Evolutionary conservation across 2,797 vertebrate genomes (phyloP).

Genomic region (Decapterus maruadsi): DNA sequence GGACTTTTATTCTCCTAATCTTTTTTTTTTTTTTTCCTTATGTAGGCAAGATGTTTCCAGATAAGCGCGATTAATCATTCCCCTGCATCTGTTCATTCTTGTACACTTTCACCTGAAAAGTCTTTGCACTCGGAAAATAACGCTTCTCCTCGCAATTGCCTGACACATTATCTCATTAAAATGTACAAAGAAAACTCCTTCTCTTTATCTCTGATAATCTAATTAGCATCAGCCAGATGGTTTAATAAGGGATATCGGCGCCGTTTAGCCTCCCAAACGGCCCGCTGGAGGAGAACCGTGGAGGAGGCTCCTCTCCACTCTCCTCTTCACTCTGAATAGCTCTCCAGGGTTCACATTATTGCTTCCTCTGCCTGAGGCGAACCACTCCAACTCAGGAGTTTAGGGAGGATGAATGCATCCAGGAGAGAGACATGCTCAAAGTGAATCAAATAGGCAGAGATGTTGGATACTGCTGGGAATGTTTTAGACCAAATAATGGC

Average conservation of each 20-base stretch:
- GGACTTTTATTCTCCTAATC: conserved; percentile 60
- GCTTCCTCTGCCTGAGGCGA: conserved; percentile 89
- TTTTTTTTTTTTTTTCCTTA: conserved; percentile 68
- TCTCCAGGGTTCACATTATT: conserved; percentile 90
- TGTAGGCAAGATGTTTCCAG: conserved; percentile 83
- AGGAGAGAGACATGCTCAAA: conserved; percentile 84
- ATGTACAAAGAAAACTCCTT: conserved; percentile 91
- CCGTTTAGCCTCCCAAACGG: conserved; percentile 89
- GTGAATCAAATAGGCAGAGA: conserved; percentile 84
- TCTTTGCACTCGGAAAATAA: conserved; percentile 76
- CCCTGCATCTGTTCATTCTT: conserved; percentile 81
- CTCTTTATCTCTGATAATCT: conserved; percentile 91
- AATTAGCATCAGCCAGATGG: conserved; percentile 92
- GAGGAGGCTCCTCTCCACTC: conserved; percentile 82
- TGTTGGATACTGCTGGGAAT: conserved; percentile 84
- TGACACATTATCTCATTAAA: conserved; percentile 91
- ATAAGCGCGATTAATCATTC: conserved; percentile 86
- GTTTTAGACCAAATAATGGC: conserved; percentile 85
- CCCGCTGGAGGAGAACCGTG: conserved; percentile 85
- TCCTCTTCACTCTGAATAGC: conserved; percentile 85
- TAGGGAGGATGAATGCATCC: conserved; percentile 87
- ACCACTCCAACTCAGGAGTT: conserved; percentile 85
- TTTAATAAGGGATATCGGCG: conserved; percentile 90
- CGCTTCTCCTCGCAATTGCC: conserved; percentile 81
- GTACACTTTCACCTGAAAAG: conserved; percentile 85